Evolutionary conservation across 2,113 vertebrate genomes (phyloP), one percentile per base, ranked within the genome.

Genomic region (Sciurus niger): DNA sequence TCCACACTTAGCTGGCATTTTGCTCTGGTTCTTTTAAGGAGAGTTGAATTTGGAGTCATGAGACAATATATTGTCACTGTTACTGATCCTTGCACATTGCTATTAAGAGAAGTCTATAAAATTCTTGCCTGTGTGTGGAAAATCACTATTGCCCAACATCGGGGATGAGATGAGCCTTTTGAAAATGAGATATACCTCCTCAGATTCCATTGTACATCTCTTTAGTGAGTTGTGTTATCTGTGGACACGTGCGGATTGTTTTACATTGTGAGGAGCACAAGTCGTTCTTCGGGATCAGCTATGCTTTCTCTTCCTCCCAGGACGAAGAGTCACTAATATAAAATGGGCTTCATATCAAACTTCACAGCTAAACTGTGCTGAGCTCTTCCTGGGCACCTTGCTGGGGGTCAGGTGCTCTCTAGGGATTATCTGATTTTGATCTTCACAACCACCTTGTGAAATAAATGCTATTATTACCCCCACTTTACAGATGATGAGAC

Each of bases 101-200:
- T 97, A 97, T 98, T 97, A 97, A 97, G 95, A 73, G 67, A 51
- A 95, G 94, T 97, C 97, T 96, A 96, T 97, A 97, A 97, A 98
- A 97, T 97, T 97, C 95, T 98, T 97, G 94, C 96, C 85, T 91
- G 88, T 72, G 84, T 95, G 85, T 90, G 63, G 96, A 96, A 97
- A 98, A 97, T 96, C 78, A 74, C 89, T 86, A 83, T 78, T 74
- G 63, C 82, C 83, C 78, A 91, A 90, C 88, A 89, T 74, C 87
- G 7, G 22, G 68, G 51, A 94, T 93, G 90, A 96, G 94, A 37
- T 92, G 95, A 90, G 30, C 77, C 85, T 87, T 94, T 89, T 80
- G 92, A 90, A 97, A 92, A 96, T 84, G 95, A 94, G 93, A 92
- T 90, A 82, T 73, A 68, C 68, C 30, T 83, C n/a, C 48, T 87